phyloP scores from a whole-genome alignment of 1,140 invertebrate species.

The Periplaneta americana region DNA sequence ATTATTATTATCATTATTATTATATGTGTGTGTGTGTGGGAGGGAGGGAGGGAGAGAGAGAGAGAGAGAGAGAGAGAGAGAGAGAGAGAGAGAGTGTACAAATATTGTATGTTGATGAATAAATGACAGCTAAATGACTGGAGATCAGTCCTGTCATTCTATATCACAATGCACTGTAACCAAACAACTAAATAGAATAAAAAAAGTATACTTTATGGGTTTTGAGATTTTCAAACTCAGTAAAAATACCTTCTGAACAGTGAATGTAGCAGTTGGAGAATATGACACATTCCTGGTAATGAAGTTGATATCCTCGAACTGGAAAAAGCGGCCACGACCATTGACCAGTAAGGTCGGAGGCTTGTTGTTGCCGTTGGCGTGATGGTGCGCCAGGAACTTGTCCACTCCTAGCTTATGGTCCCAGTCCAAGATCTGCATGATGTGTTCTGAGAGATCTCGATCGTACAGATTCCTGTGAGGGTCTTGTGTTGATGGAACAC shows the following conservation, averaged over 20 bases:
- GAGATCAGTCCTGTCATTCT: too few relatives aligned
- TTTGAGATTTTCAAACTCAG: neutral
- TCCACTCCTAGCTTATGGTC: constrained; percentile 58
- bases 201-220: too few relatives aligned
- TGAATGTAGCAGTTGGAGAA: constrained; percentile 50
- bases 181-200: too few relatives aligned
- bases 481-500: constrained; percentile 49
- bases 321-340: constrained; percentile 54
- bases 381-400: constrained; percentile 72
- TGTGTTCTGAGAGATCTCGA: constrained; percentile 61
- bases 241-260: constrained; percentile 48
- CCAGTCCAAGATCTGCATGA: constrained; percentile 63
- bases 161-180: too few relatives aligned
- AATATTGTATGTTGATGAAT: too few relatives aligned
- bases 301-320: constrained; percentile 25
- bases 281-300: neutral
- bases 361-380: constrained; percentile 72
- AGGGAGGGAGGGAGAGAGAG: too few relatives aligned
- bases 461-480: constrained; percentile 58
- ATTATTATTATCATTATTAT: too few relatives aligned
- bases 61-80: too few relatives aligned
- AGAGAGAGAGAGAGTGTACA: too few relatives aligned
- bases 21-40: too few relatives aligned
- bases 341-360: constrained; percentile 73
- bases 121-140: too few relatives aligned